Evolutionary conservation across 2,888 invertebrate species (phyloP).

Genomic region (Schizaphis graminum): DNA sequence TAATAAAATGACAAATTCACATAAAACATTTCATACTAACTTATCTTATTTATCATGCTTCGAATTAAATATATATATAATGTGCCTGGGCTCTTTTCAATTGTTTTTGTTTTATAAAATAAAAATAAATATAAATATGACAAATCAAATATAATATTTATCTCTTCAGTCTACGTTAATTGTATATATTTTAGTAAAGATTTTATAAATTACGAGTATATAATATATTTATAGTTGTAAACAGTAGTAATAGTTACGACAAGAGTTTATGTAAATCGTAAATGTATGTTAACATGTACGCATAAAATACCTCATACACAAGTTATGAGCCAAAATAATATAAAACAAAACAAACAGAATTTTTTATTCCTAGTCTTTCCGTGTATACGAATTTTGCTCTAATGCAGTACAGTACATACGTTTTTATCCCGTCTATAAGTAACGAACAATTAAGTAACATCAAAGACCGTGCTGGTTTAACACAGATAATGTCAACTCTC

Average conservation of each 20-base stretch:
- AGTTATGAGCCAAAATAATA: background rate
- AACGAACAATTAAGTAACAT: constrained; percentile 46
- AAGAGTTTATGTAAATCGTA: background rate
- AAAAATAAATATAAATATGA: background rate
- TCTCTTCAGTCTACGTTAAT: background rate
- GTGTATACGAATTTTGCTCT: background rate
- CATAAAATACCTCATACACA: background rate
- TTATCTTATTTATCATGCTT: background rate
- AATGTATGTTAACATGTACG: background rate
- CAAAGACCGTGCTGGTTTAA: constrained; percentile 16
- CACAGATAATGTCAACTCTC: constrained; percentile 18
- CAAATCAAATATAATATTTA: background rate
- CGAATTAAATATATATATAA: background rate
- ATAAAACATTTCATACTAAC: background rate
- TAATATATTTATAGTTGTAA: background rate
- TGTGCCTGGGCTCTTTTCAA: background rate
- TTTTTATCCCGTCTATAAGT: background rate
- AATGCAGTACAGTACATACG: background rate
- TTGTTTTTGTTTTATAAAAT: background rate
- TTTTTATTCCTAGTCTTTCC: background rate
- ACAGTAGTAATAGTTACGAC: background rate
- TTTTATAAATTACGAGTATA: background rate
- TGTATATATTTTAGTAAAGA: background rate
- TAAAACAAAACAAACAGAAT: background rate
- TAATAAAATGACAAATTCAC: background rate